These are phyloP conservation scores for Notolabrus celidotus DNA, from an alignment of 2,797 vertebrate genomes.

Conservation along the genomic window DNA sequence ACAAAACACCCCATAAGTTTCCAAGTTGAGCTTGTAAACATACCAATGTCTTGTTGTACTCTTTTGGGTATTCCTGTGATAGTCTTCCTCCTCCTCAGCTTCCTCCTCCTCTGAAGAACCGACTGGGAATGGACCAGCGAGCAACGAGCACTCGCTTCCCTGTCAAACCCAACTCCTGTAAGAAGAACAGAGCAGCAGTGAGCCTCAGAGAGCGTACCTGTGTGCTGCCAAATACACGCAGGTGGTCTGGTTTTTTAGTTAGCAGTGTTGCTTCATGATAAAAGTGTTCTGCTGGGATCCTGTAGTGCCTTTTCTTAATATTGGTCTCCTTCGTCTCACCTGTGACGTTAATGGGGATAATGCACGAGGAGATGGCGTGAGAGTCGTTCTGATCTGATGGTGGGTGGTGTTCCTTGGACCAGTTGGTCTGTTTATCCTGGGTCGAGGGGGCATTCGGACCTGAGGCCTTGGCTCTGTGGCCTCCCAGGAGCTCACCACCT, in stretches of 20 bases:
- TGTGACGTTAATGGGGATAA: slow-evolving; percentile 99
- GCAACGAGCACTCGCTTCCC: slow-evolving; percentile 98
- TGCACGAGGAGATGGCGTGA: slow-evolving; percentile 96
- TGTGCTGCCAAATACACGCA: not conserved
- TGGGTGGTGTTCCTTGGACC: slow-evolving; percentile 95
- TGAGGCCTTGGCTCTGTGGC: slow-evolving; percentile 92
- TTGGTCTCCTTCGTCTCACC: slow-evolving; percentile 81
- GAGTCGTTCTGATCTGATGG: slow-evolving; percentile 95
- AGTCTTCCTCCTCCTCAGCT: slow-evolving; percentile 98
- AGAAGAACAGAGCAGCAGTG: slow-evolving; percentile 60
- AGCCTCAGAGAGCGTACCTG: not conserved
- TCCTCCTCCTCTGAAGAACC: slow-evolving; percentile 96
- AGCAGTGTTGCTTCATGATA: too few species aligned
- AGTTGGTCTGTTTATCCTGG: slow-evolving; percentile 97
- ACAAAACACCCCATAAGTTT: slow-evolving; percentile 5
- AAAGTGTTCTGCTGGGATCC: too few species aligned
- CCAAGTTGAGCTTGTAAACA: slow-evolving; percentile 26
- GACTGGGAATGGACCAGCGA: slow-evolving; percentile 99
- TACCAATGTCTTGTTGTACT: slow-evolving; percentile 99
- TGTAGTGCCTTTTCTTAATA: not conserved
- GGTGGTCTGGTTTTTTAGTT: slow-evolving; percentile 29
- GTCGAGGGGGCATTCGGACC: slow-evolving; percentile 90
- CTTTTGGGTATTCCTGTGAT: slow-evolving; percentile 99
- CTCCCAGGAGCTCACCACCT: slow-evolving; percentile 86
- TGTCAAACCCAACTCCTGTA: slow-evolving; percentile 98